Evolutionary conservation across 2,888 invertebrate species (phyloP).

Genomic region (Hyppa rectilinea): DNA sequence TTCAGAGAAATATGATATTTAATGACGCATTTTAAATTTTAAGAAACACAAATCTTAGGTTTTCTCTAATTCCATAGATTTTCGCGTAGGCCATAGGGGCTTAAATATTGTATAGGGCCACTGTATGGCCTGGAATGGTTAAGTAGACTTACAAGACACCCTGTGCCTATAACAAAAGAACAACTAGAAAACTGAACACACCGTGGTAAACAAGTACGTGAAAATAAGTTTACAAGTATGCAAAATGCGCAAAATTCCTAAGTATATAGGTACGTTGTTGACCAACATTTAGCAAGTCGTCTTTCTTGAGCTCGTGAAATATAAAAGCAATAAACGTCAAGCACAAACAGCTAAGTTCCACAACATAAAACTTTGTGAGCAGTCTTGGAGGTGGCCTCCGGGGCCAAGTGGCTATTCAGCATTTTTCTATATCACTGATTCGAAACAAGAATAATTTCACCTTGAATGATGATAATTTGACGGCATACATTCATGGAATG

Average conservation of each 20-base stretch:
- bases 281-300: constrained; percentile 78
- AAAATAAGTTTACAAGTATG: constrained; percentile 30
- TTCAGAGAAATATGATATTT: not conserved
- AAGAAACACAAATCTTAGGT: not conserved
- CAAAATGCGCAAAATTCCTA: constrained; percentile 45
- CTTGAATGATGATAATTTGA: constrained; percentile 14
- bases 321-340: constrained; percentile 88
- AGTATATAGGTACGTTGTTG: constrained; percentile 64
- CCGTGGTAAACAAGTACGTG: not conserved
- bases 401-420: constrained; percentile 80
- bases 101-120: not conserved
- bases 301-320: constrained; percentile 82
- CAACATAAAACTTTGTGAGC: constrained; percentile 85
- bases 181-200: not conserved
- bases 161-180: not conserved
- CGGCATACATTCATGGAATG: not conserved
- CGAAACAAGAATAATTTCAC: constrained; percentile 47
- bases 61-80: not conserved
- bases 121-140: not conserved
- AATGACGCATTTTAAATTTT: not conserved
- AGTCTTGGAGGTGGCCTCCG: constrained; percentile 74
- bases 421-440: constrained; percentile 79
- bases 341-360: constrained; percentile 85
- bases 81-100: no score
- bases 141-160: not conserved